Base-by-base conservation (phyloP, 2,797 vertebrate genomes). In the Paramormyrops hopkinsi region DNA sequence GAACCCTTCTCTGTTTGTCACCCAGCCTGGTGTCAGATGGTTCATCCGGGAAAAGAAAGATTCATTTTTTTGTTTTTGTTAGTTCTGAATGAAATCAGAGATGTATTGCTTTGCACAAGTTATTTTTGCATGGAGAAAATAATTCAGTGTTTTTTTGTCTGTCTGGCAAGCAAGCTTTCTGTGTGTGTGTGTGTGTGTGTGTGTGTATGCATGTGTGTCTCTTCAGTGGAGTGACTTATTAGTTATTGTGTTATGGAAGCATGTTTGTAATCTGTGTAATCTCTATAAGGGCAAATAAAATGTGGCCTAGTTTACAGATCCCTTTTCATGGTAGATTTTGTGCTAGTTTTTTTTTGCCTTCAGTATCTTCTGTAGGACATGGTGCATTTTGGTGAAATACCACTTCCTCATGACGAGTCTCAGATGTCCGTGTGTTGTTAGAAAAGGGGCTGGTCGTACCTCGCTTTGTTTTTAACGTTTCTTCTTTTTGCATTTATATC, bases 21-120 rank as follows among this genome's bases (percentile, higher is more conserved):
- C 76, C 37, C 11, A 46, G 33, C 41, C 76, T 0, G 14, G 12
- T n/a, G 6, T 79, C 73, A 79, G 33, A 37, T 44, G 37, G 73
- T 7, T 44, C 9, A 9, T 19, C 37, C 0, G 17, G 41, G 14
- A n/a, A 41, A 41, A 41, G 76, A 9, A 37, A 11, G 2, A 41
- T 46, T 7, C 0, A 48, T 91, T 89, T 88, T 84, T 89, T 91
- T 91, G 89, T 88, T 84, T 89, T 91, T 91, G 84, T 90, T 73
- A 90, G 87, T 89, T 87, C 48, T 89, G 56, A 90, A 91, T 91
- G 91, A 93, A 94, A 93, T 94, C 92, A 92, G 90, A 90, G 89
- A 92, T 91, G 91, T 90, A 92, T 95, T 94, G 93, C 94, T 92
- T 88, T 92, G 91, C 91, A 94, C 94, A 93, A 92, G 93, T 95